Evolutionary conservation across 2,113 vertebrate genomes (phyloP), one percentile per base, ranked within the genome.

Genomic region (Benitochromis conjunctus): DNA sequence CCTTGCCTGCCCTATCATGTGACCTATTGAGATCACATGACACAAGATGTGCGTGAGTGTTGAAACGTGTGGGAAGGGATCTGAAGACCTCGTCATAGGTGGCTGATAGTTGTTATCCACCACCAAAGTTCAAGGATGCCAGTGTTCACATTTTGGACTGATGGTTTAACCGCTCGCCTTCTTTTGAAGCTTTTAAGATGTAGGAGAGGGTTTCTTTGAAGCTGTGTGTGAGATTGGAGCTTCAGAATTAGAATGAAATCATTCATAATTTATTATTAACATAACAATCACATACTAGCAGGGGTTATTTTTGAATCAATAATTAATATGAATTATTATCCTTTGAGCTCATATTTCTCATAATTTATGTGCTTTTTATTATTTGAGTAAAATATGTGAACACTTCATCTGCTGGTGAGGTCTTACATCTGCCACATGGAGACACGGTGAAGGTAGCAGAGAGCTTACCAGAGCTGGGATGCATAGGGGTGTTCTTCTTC

Each of bases 391-490:
- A 74, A 48, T 74, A 74, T 19, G 14, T 12, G 24, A 74, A 51
- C 41, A 74, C 0, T 74, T 48, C 0, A 74, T 48, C 69, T 48
- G 24, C 24, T 19, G 26, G 26, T 13, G 6, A 43, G 21, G 26
- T 54, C 29, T 54, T 60, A 7, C 9, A 10, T 34, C 13, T 43
- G 53, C 18, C 41, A 9, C 48, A 29, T 10, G 21, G 41, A 31
- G 1, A 79, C 29, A 29, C 12, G 66, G 36, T 1, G 26, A 51
- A 38, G 1, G 14, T 19, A 64, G 76, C 21, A 79, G 34, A 8
- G 19, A 48, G 12, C 66, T 86, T 57, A 93, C 90, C 88, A 86
- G 26, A 93, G 90, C 86, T 89, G 79, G 26, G 87, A 82, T 36
- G 81, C 82, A 1, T n/a, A 82, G 5, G 91, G 82, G 26, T 89